These are phyloP conservation scores for Danio aesculapii DNA, from an alignment of 2,797 vertebrate genomes.

Conservation along the genomic window DNA sequence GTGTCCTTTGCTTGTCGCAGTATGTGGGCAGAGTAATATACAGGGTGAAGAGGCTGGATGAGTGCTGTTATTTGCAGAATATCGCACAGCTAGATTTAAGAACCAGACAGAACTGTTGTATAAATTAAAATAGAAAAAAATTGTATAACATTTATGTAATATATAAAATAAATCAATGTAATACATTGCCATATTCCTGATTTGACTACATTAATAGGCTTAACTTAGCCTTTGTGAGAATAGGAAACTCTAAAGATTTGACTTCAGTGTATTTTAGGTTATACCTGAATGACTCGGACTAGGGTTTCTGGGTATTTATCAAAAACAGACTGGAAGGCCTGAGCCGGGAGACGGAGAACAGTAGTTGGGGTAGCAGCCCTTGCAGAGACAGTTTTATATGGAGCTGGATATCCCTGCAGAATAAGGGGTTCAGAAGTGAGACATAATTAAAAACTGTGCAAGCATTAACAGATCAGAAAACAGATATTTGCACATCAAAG, in stretches of 20 bases:
- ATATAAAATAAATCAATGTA: too few relatives aligned
- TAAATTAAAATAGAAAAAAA: neutral
- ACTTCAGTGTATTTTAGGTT: neutral
- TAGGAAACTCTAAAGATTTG: neutral
- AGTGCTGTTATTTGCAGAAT: too few relatives aligned
- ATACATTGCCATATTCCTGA: too few relatives aligned
- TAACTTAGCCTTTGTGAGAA: too few relatives aligned
- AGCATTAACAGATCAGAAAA: neutral
- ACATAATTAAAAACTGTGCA: neutral
- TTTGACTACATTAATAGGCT: too few relatives aligned
- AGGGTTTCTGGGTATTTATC: slow-evolving; percentile 94
- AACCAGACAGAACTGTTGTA: too few relatives aligned
- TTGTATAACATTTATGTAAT: too few relatives aligned
- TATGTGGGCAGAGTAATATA: too few relatives aligned
- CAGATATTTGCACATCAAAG: neutral
- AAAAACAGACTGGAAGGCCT: slow-evolving; percentile 89
- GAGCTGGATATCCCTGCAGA: slow-evolving; percentile 86
- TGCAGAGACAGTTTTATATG: slow-evolving; percentile 93
- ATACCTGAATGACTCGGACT: slow-evolving; percentile 91
- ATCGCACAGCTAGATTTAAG: too few relatives aligned
- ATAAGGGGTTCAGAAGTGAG: neutral
- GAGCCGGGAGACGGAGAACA: slow-evolving; percentile 87
- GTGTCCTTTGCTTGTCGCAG: too few relatives aligned
- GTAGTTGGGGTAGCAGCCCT: slow-evolving; percentile 85
- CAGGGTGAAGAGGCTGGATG: too few relatives aligned